phyloP scores from a whole-genome alignment of 2,797 vertebrate genomes.

The Arnoldichthys spilopterus region DNA sequence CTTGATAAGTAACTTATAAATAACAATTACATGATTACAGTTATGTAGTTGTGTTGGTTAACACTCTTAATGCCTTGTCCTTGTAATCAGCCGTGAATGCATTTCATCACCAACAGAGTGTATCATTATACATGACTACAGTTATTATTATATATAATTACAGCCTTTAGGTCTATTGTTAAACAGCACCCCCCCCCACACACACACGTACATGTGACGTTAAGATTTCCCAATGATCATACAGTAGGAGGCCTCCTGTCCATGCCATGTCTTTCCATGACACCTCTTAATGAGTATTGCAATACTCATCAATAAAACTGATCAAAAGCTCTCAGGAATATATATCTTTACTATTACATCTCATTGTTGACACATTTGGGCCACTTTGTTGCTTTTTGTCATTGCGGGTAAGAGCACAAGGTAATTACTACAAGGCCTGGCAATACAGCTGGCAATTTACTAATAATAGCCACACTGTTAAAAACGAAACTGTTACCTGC shows the following conservation, averaged over 20 bases:
- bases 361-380: no score
- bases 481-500: no score
- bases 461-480: no score
- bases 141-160: background rate
- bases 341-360: no score
- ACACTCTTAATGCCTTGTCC: background rate
- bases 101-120: background rate
- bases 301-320: background rate
- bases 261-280: background rate
- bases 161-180: background rate
- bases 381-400: no score
- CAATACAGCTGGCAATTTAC: no score
- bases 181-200: background rate
- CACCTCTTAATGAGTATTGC: background rate
- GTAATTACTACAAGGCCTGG: no score
- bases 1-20: background rate
- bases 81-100: background rate
- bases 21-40: background rate
- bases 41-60: background rate
- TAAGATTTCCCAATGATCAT: background rate
- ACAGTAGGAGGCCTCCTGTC: background rate
- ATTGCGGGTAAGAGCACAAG: no score
- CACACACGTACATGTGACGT: background rate
- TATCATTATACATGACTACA: slow-evolving; percentile 2
- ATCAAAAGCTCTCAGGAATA: no score